Conservation (phyloP, 1,140 invertebrate genomes). For the Sweltsa coloradensis region DNA sequence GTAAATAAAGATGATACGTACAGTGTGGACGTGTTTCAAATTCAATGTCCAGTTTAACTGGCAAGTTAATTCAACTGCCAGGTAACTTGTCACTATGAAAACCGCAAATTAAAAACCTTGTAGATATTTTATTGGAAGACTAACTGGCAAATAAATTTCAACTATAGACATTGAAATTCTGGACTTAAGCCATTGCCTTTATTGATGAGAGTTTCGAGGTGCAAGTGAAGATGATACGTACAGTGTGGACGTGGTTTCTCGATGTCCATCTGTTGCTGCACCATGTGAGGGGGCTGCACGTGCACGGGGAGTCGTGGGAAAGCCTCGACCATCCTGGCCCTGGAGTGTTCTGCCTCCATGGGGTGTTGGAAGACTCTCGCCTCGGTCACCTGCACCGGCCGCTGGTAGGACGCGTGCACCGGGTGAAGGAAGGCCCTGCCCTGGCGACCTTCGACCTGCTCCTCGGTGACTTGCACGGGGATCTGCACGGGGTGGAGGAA, state of each 20-base stretch:
- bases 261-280: constrained; percentile 11
- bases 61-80: too few species aligned
- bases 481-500: constrained; percentile 1
- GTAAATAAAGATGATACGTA: too few species aligned
- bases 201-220: too few species aligned
- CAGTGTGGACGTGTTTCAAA: too few species aligned
- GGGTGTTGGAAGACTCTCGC: neutral
- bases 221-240: too few species aligned
- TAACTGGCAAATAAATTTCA: too few species aligned
- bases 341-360: neutral
- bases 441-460: neutral
- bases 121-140: too few species aligned
- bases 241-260: constrained; percentile 21
- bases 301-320: constrained; percentile 7
- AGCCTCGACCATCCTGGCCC: neutral
- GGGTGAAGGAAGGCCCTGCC: neutral
- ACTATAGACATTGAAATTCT: too few species aligned
- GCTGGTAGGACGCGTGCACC: neutral
- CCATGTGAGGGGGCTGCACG: constrained; percentile 12
- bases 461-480: neutral
- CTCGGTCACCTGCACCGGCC: constrained; percentile 4
- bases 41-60: too few species aligned
- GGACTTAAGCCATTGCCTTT: too few species aligned
- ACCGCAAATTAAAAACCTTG: too few species aligned
- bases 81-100: too few species aligned